These are phyloP conservation scores for Drosophila virilis DNA, from an alignment of 1,140 invertebrate genomes.

Conservation along the genomic window DNA sequence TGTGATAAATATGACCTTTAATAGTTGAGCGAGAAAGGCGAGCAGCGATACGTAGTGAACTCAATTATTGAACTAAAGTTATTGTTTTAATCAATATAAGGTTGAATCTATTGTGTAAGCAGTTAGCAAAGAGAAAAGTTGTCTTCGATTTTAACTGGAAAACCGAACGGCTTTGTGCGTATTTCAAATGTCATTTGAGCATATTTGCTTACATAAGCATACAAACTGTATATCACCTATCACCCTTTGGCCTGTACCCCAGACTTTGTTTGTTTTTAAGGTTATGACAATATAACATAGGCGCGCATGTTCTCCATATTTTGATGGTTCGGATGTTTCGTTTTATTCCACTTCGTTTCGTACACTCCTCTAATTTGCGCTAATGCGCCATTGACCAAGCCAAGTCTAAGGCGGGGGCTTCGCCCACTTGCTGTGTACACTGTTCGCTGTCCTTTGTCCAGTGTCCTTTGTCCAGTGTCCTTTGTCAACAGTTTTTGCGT, in stretches of 20 bases:
- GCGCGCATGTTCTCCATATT: background rate
- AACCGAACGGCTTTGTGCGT: no score
- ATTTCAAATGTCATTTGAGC: no score
- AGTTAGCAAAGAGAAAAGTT: no score
- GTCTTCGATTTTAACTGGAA: no score
- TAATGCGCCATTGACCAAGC: conserved; percentile 40
- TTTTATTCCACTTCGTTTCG: conserved; percentile 46
- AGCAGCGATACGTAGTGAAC: background rate
- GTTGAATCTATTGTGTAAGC: no score
- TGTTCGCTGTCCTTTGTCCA: no score
- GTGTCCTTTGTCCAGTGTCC: conserved; percentile 6
- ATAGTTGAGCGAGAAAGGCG: background rate
- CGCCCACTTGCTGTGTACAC: background rate
- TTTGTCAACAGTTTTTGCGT: conserved; percentile 31
- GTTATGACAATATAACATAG: conserved; percentile 2
- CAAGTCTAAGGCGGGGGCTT: background rate
- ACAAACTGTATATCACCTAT: no score
- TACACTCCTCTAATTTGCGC: conserved; percentile 60
- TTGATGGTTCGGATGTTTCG: conserved; percentile 4
- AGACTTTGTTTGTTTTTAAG: conserved; percentile 12
- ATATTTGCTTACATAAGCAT: background rate
- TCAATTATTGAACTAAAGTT: background rate
- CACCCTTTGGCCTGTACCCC: no score
- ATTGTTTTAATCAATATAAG: background rate
- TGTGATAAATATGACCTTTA: background rate